Conservation (phyloP, 2,113 vertebrate genomes). For the Montifringilla adamsi region DNA sequence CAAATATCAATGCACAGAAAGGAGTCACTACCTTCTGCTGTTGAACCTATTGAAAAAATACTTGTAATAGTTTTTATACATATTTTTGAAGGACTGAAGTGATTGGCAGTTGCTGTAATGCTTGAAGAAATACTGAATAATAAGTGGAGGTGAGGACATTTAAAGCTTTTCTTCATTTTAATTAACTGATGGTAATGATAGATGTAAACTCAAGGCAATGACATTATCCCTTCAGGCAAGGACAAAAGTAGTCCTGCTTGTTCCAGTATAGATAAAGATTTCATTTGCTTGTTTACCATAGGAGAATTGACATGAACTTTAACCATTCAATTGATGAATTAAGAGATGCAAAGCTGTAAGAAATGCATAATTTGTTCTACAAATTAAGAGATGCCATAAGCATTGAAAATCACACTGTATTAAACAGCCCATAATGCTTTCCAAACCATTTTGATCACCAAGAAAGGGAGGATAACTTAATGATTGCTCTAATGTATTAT, state of each 20-base stretch:
- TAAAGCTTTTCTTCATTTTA: conserved; percentile 50
- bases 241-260: conserved; percentile 66
- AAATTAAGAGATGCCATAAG: conserved; percentile 55
- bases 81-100: not conserved
- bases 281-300: conserved; percentile 50
- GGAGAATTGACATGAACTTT: conserved; percentile 56
- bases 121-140: conserved; percentile 56
- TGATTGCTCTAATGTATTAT: not conserved
- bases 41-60: not conserved
- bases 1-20: conserved; percentile 14
- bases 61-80: not conserved
- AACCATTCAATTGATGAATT: conserved; percentile 54
- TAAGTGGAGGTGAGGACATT: conserved; percentile 30
- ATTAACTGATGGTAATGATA: conserved; percentile 66
- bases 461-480: not conserved
- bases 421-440: not conserved
- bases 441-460: conserved; percentile 5
- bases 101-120: conserved; percentile 25
- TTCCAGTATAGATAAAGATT: conserved; percentile 62
- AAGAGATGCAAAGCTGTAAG: conserved; percentile 53
- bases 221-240: conserved; percentile 67
- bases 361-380: conserved; percentile 52
- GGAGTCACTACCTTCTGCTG: not conserved
- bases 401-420: conserved; percentile 32
- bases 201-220: conserved; percentile 50